These are phyloP conservation scores for Pluvialis apricaria DNA, from an alignment of 2,113 vertebrate species.

Conservation along the genomic window DNA sequence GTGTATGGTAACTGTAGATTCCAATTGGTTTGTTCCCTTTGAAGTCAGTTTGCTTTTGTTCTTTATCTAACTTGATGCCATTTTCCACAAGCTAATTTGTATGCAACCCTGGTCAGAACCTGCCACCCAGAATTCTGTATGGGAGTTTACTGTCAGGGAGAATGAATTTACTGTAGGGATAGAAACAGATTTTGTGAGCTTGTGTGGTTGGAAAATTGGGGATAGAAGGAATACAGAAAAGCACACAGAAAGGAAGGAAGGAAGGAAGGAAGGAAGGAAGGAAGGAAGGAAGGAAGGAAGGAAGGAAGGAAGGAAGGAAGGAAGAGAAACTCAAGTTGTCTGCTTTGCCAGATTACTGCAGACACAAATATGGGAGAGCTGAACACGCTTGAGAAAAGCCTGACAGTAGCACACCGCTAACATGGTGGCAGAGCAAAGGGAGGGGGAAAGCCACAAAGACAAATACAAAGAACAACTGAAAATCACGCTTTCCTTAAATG, in stretches of 20 bases:
- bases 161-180: conserved; percentile 65
- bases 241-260: not conserved
- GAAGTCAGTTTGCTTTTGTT: conserved; percentile 87
- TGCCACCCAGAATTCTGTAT: conserved; percentile 85
- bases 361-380: not conserved
- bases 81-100: conserved; percentile 84
- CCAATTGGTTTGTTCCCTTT: conserved; percentile 68
- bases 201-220: not conserved
- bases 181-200: not conserved
- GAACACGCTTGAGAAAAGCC: not conserved
- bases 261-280: not conserved
- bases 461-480: not conserved
- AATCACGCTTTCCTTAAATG: not conserved
- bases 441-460: not conserved
- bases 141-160: conserved; percentile 52
- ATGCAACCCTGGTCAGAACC: conserved; percentile 74
- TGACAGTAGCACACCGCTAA: not conserved
- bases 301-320: too few species aligned
- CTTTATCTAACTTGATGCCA: conserved; percentile 84
- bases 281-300: too few species aligned
- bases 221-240: not conserved
- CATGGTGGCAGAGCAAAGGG: not conserved
- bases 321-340: not conserved
- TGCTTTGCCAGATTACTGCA: not conserved
- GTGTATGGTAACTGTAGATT: conserved; percentile 68